Evolutionary conservation across 1,140 invertebrate species (phyloP).

Genomic region (Eciton burchellii): DNA sequence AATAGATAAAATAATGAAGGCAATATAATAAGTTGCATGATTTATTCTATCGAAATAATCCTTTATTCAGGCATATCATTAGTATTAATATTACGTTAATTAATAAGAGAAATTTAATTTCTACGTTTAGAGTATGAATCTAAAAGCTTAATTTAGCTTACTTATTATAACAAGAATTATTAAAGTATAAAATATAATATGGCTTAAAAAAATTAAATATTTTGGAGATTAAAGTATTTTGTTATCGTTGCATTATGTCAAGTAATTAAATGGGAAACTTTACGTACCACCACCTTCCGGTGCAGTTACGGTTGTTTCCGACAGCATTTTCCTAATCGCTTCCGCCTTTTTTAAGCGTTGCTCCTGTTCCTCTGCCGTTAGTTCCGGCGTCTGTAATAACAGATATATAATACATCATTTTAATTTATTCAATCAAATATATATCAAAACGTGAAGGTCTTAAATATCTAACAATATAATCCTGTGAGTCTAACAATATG

Average conservation of each 20-base stretch:
- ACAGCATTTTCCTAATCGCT: conserved; percentile 95
- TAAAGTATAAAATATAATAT: too few species aligned
- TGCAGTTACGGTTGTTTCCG: conserved; percentile 87
- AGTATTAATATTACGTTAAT: too few species aligned
- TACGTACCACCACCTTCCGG: conserved; percentile 76
- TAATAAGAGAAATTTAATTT: too few species aligned
- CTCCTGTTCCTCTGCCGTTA: conserved; percentile 93
- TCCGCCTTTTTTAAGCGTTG: conserved; percentile 94
- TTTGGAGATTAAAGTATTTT: neutral
- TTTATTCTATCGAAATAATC: too few species aligned
- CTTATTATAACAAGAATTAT: too few species aligned
- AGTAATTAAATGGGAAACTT: conserved; percentile 26
- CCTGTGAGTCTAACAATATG: neutral
- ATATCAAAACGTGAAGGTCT: neutral
- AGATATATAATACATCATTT: neutral
- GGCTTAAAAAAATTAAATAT: too few species aligned
- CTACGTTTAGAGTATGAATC: too few species aligned
- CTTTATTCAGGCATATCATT: too few species aligned
- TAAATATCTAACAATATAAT: conserved; percentile 10
- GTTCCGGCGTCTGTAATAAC: conserved; percentile 88
- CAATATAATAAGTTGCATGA: too few species aligned
- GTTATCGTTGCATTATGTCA: neutral
- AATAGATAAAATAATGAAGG: too few species aligned
- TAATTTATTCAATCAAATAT: conserved; percentile 17
- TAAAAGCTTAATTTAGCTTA: too few species aligned